These are phyloP conservation scores for Monopis laevigella DNA, from an alignment of 2,888 invertebrate species.

Conservation along the genomic window DNA sequence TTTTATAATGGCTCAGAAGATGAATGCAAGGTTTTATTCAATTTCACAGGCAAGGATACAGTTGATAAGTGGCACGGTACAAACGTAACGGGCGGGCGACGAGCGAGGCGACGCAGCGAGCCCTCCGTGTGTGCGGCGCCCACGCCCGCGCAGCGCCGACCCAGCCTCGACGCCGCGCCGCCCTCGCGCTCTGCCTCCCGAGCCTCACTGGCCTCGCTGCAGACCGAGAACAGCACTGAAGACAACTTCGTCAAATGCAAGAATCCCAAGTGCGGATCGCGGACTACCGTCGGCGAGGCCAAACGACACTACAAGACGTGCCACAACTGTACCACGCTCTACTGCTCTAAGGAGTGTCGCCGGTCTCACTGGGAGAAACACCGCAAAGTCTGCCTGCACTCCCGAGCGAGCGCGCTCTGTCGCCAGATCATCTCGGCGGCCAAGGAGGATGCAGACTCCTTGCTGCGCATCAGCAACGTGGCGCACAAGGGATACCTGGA, in stretches of 20 bases:
- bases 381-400: conserved; percentile 88
- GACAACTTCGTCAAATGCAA: conserved; percentile 76
- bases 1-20: too few species aligned
- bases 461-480: conserved; percentile 81
- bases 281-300: conserved; percentile 78
- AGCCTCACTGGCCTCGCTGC: conserved; percentile 53
- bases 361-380: conserved; percentile 94
- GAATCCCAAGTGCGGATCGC: conserved; percentile 82
- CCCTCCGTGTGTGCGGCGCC: too few species aligned
- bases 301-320: conserved; percentile 88
- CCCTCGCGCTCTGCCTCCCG: conserved; percentile 46
- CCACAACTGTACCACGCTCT: conserved; percentile 94
- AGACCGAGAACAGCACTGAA: conserved; percentile 55
- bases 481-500: conserved; percentile 86
- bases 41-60: conserved; percentile 61
- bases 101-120: conserved; percentile 52
- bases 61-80: conserved; percentile 62
- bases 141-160: conserved; percentile 57
- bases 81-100: conserved; percentile 42
- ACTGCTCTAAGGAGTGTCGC: conserved; percentile 92
- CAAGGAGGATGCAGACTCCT: conserved; percentile 79
- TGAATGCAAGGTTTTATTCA: background rate
- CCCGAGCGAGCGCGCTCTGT: conserved; percentile 89
- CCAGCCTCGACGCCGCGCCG: conserved; percentile 67
- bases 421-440: conserved; percentile 84